Percentiles rank a stretch among this genome's conserved stretches.
phyloP scores from a whole-genome alignment of 2,797 vertebrate genomes.

The Vespertilio murinus region DNA sequence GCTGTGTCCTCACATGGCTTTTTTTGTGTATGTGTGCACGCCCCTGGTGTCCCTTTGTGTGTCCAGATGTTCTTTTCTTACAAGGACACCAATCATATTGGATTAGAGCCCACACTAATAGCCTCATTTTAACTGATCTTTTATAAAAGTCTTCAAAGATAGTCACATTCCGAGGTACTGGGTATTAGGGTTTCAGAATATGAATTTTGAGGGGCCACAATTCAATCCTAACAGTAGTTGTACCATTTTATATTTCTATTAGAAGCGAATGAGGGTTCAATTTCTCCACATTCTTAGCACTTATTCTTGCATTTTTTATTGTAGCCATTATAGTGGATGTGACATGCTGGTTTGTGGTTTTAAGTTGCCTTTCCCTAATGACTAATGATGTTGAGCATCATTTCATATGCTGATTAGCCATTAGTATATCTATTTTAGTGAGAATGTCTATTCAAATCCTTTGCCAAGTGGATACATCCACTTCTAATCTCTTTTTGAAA shows the following conservation, averaged over 20 bases:
- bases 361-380: neutral
- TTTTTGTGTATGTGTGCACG: neutral
- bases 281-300: neutral
- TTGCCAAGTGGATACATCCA: neutral
- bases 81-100: neutral
- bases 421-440: neutral
- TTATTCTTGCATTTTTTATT: neutral
- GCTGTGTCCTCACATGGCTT: neutral
- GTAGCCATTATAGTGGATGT: neutral
- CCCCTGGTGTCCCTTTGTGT: neutral
- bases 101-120: neutral
- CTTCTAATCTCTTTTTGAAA: neutral
- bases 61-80: neutral
- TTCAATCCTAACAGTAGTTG: neutral
- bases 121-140: neutral
- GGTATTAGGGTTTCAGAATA: neutral
- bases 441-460: neutral
- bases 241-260: neutral
- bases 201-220: neutral
- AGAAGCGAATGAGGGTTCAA: neutral
- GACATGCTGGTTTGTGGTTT: neutral
- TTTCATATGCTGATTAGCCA: neutral
- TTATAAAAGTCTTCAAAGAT: neutral
- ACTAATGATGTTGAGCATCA: neutral
- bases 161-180: neutral